Percentiles rank a stretch among this genome's conserved stretches.
phyloP scores from a whole-genome alignment of 2,888 invertebrate genomes.

The Leptinotarsa rubiginosa region DNA sequence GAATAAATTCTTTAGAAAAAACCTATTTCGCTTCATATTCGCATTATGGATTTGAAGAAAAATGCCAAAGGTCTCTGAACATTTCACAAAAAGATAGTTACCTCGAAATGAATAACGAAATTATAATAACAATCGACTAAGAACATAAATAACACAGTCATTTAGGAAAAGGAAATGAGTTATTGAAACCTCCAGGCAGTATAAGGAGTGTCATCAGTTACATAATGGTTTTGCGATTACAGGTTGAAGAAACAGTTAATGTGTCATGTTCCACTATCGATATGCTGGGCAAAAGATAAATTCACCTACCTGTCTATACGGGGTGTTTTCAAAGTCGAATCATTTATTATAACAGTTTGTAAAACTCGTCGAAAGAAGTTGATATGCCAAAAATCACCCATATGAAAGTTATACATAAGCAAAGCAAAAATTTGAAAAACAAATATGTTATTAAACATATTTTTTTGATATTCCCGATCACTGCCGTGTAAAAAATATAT shows the following conservation, averaged over 20 bases:
- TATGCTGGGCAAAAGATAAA: background rate
- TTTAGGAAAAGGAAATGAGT: background rate
- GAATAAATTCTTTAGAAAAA: too few species aligned
- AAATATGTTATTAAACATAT: too few species aligned
- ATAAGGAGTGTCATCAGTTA: conserved; percentile 17
- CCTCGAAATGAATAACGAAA: background rate
- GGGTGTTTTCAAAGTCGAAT: too few species aligned
- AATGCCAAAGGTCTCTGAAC: background rate
- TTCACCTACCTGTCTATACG: too few species aligned
- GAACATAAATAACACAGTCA: conserved; percentile 19
- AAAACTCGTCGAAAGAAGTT: too few species aligned
- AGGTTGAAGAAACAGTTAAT: conserved; percentile 4
- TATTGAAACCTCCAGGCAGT: background rate
- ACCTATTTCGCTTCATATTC: too few species aligned
- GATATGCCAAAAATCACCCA: too few species aligned
- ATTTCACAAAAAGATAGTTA: background rate
- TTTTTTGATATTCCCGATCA: too few species aligned
- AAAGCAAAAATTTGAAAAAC: too few species aligned
- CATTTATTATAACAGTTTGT: too few species aligned
- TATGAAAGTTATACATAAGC: too few species aligned
- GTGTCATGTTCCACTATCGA: background rate
- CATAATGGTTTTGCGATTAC: conserved; percentile 10
- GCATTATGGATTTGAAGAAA: background rate
- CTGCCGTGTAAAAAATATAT: too few species aligned
- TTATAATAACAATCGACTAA: background rate